Base-by-base conservation (phyloP, 2,113 vertebrate genomes). In the Sterna hirundo region DNA sequence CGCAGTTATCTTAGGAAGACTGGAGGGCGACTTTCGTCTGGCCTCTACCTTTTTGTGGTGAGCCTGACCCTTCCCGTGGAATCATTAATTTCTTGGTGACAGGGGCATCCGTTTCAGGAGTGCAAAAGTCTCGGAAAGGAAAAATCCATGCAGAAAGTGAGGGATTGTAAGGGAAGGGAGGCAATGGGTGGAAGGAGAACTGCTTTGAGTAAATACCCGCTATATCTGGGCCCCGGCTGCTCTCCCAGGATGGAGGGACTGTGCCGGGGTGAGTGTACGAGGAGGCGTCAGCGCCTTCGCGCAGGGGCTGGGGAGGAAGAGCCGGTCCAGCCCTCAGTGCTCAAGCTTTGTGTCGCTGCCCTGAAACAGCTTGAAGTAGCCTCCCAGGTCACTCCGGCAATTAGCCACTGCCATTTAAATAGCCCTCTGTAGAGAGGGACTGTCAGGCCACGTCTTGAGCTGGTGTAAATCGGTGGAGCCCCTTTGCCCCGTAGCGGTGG, bases 311-410 rank as follows among this genome's bases (percentile, higher is more conserved):
- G 51, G 49, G 27, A 86, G 55, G 79, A 90, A 80, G 79, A 36
- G 34, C 49, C 62, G 0, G 0, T 3, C 15, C 86, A 42, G 4
- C 80, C 49, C 7, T 0, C 46, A 9, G 40, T 0, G 23, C 82
- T 77, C 72, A 15, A 8, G 57, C 36, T 68, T 10, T 54, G 61
- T 79, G 78, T 51, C 3, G 4, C 82, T 76, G 88, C 69, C 78
- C 92, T 1, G 0, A 42, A 64, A 34, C 85, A n/a, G 72, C 83
- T 8, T 6, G 6, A 61, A 61, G 80, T 16, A 58, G 22, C 76
- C 85, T 49, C 32, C 30, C 0, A 4, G 60, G 26, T 62, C 95
- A 12, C 66, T 32, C 1, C 5, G 74, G 47, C 86, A 4, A 26
- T 7, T 14, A 46, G 80, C 4, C 5, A 0, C 36, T 21, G 79